phyloP scores from a whole-genome alignment of 2,113 vertebrate species.

The Podarcis cretensis region DNA sequence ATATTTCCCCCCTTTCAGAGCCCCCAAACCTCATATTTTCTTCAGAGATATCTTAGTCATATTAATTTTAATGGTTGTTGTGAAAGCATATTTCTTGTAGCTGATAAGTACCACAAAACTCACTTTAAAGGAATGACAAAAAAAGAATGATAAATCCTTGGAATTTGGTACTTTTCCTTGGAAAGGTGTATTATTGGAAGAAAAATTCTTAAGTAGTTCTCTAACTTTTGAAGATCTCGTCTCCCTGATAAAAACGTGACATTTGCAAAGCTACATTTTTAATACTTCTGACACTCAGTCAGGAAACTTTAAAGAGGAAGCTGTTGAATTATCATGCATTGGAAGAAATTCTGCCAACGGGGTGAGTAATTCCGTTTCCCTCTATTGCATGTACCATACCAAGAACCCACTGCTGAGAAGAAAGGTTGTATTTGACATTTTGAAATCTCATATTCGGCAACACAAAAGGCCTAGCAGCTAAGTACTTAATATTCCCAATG shows the following conservation, averaged over 20 bases:
- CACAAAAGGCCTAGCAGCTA: background rate
- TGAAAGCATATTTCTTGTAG: background rate
- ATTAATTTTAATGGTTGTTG: background rate
- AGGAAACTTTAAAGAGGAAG: background rate
- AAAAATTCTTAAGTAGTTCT: background rate
- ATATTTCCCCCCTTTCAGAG: background rate
- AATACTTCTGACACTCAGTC: background rate
- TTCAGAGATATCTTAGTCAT: no score
- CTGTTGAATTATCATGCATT: background rate
- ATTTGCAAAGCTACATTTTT: background rate
- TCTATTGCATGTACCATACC: no score
- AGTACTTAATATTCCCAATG: background rate
- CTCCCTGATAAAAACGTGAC: background rate
- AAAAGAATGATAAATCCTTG: background rate
- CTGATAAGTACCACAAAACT: background rate
- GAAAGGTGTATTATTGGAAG: background rate
- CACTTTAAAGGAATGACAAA: background rate
- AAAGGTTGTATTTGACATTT: background rate
- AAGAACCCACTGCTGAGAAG: background rate
- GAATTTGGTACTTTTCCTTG: background rate
- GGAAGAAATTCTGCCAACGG: background rate
- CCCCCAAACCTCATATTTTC: no score
- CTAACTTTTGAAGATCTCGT: background rate
- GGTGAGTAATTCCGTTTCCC: background rate
- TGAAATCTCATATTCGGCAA: background rate